These are phyloP conservation scores for Lycophotia porphyrea DNA, from an alignment of 2,888 invertebrate genomes.

Conservation along the genomic window DNA sequence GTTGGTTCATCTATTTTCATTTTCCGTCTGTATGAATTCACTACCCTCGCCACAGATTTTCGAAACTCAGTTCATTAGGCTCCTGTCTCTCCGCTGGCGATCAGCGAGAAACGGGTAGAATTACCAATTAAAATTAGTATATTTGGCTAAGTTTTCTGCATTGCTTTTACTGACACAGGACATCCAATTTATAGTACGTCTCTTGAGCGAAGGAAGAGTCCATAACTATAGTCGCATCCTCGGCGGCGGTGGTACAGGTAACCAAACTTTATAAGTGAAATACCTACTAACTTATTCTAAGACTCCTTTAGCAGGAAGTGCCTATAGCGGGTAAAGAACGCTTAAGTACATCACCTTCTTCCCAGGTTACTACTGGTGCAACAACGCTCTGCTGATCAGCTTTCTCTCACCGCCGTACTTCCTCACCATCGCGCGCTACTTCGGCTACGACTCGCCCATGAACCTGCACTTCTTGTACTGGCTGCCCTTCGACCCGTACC, in stretches of 20 bases:
- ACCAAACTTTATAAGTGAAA: not conserved
- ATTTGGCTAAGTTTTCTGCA: not conserved
- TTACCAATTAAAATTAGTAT: not conserved
- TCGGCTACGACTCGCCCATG: constrained; percentile 65
- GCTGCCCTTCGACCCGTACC: constrained; percentile 70
- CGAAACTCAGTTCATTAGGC: too few species aligned
- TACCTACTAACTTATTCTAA: not conserved
- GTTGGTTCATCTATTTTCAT: constrained; percentile 43
- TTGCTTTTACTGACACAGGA: not conserved
- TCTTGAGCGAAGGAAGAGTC: not conserved
- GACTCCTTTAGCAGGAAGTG: not conserved
- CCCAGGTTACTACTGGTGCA: constrained; percentile 73
- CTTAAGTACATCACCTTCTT: not conserved
- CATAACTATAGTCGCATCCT: not conserved
- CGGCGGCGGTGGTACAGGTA: too few species aligned
- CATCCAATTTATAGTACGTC: not conserved
- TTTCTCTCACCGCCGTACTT: constrained; percentile 66
- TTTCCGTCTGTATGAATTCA: not conserved
- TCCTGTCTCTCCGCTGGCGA: not conserved
- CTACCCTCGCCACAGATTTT: not conserved
- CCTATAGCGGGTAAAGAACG: not conserved
- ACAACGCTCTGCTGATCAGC: constrained; percentile 66
- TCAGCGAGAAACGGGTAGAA: not conserved
- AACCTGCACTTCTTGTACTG: constrained; percentile 71
- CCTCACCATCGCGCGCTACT: constrained; percentile 57